Base-by-base conservation (phyloP, 1,140 invertebrate genomes). In the Ceratosolen fusciceps region DNA sequence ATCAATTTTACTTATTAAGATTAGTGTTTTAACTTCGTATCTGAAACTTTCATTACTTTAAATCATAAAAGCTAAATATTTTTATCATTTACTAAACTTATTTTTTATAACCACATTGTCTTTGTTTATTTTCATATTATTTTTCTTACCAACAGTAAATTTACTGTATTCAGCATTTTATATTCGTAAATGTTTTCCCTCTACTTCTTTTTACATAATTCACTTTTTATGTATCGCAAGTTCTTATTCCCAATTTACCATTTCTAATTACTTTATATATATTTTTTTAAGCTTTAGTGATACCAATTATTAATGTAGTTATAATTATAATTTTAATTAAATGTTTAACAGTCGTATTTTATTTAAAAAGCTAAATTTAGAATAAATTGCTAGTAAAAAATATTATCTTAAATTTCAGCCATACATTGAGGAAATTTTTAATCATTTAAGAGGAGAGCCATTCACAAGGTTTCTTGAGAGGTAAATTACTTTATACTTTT, bases 391-490 rank as follows among this genome's bases (percentile, higher is more conserved):
- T n/a, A 16, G 43, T 9, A 16, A 52, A 52, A 52, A 52, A 52
- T 52, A 21, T 19, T 52, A 19, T 52, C 49, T 16, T 47, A 9
- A 16, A 8, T 37, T 37, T 93, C 90, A 99, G 96, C 97, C 97
- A 85, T 99, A 99, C 91, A 98, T 99, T 91, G 96, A 98, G 92
- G 98, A 99, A 93, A 99, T 99, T 89, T 99, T 98, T 91, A 97
- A 96, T 91, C 96, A 98, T 90, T 93, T 99, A 89, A 93, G 98
- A 89, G 97, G 97, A 76, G 96, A 98, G 90, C 96, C 98, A 77
- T 99, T 99, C 93, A 96, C 96, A 92, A 96, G 96, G 91, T 99
- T 98, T 93, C 93, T 99, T 91, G 97, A 98, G 94, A 98, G 97
- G 97, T 98, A 92, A 92, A 88, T 85, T 52, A 47, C 73, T 67